Evolutionary conservation across 2,113 vertebrate genomes (phyloP).

Genomic region (Pristiophorus japonicus): DNA sequence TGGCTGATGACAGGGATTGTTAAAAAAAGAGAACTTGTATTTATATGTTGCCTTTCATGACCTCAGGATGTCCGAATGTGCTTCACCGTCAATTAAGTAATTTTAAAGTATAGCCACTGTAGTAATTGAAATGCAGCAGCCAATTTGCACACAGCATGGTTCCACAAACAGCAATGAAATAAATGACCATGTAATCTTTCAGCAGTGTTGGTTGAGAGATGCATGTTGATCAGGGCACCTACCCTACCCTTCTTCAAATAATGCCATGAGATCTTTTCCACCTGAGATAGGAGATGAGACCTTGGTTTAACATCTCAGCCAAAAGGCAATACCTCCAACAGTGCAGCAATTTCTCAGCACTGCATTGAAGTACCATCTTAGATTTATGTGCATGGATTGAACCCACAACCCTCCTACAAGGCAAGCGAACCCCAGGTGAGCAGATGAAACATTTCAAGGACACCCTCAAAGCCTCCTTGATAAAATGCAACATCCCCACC

Average conservation of each 20-base stretch:
- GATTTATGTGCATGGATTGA: background rate
- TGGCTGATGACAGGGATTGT: background rate
- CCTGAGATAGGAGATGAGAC: background rate
- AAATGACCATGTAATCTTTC: background rate
- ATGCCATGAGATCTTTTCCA: background rate
- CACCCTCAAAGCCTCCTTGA: no score
- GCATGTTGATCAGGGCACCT: background rate
- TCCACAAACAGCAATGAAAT: background rate
- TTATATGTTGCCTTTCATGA: background rate
- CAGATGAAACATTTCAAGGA: no score
- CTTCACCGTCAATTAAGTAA: background rate
- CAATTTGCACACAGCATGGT: background rate
- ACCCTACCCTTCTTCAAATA: background rate
- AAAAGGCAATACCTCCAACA: background rate
- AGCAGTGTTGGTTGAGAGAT: background rate
- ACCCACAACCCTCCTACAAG: background rate
- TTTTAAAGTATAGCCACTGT: background rate
- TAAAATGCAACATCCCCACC: no score
- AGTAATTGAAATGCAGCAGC: background rate
- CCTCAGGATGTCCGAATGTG: background rate
- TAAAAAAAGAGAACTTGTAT: background rate
- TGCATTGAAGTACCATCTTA: background rate
- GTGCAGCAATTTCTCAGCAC: background rate
- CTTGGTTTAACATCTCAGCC: background rate
- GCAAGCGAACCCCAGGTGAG: no score